Evolutionary conservation across 2,888 invertebrate genomes (phyloP).

Genomic region (Exocentrus adspersus): DNA sequence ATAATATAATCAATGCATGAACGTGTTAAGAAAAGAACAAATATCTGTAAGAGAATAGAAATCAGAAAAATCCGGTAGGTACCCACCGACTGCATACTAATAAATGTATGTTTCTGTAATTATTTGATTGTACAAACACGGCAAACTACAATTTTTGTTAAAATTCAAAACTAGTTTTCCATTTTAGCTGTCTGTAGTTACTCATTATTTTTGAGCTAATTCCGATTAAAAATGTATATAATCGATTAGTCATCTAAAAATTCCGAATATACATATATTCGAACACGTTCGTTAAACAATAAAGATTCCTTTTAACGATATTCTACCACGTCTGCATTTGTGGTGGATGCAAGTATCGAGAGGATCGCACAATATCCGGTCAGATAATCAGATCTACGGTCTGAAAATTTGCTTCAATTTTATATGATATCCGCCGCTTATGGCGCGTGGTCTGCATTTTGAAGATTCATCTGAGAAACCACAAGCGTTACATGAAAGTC

Average conservation of each 20-base stretch:
- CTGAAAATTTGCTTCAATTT: slow-evolving; percentile 62
- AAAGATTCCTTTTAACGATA: not conserved
- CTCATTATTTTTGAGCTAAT: not conserved
- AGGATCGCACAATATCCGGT: slow-evolving; percentile 52
- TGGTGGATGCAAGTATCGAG: slow-evolving; percentile 37
- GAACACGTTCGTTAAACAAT: slow-evolving; percentile 2
- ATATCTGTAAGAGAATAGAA: too few relatives aligned
- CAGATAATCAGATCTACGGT: slow-evolving; percentile 60
- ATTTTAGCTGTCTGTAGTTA: too few relatives aligned
- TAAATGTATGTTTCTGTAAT: too few relatives aligned
- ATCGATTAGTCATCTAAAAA: too few relatives aligned
- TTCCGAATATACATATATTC: too few relatives aligned
- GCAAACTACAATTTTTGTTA: too few relatives aligned
- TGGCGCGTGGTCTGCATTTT: slow-evolving; percentile 59
- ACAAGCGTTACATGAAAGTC: slow-evolving; percentile 1
- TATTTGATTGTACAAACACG: too few relatives aligned
- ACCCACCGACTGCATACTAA: too few relatives aligned
- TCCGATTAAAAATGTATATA: not conserved
- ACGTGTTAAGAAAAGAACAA: too few relatives aligned
- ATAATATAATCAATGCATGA: too few relatives aligned
- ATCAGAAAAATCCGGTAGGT: too few relatives aligned
- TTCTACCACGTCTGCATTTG: slow-evolving; percentile 3
- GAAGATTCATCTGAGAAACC: slow-evolving; percentile 37
- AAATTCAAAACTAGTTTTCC: too few relatives aligned
- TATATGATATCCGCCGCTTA: slow-evolving; percentile 60